Evolutionary conservation across 1,140 invertebrate genomes (phyloP).

Genomic region (Psix sp.): DNA sequence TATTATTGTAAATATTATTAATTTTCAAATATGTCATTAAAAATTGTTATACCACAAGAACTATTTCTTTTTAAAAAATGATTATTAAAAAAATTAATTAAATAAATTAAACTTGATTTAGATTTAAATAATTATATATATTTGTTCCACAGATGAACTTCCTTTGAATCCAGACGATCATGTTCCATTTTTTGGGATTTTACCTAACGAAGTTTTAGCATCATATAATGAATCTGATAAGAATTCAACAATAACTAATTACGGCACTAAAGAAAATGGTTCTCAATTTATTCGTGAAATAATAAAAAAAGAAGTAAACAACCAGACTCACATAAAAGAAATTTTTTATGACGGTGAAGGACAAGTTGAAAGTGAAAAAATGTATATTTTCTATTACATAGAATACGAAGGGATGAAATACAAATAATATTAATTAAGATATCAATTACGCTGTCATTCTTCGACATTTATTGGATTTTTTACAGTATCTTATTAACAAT

Average conservation of each 20-base stretch:
- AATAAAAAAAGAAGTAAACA: conserved; percentile 19
- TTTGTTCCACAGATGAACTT: conserved; percentile 10
- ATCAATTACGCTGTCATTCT: too few species aligned
- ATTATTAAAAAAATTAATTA: not conserved
- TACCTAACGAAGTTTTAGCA: conserved; percentile 30
- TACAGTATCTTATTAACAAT: conserved; percentile 10
- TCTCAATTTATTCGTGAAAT: conserved; percentile 42
- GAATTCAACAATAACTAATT: conserved; percentile 31
- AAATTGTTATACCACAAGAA: too few species aligned
- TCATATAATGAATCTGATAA: conserved; percentile 9
- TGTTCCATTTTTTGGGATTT: conserved; percentile 36
- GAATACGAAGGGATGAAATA: not conserved
- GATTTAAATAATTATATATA: not conserved
- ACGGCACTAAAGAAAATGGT: conserved; percentile 16
- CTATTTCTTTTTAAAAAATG: too few species aligned
- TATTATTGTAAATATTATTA: too few species aligned
- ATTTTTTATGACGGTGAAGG: conserved; percentile 31
- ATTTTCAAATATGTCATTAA: too few species aligned
- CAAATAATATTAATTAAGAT: not conserved
- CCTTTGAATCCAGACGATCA: conserved; percentile 5
- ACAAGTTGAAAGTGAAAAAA: conserved; percentile 14
- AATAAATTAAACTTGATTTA: conserved; percentile 2
- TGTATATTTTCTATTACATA: conserved; percentile 17
- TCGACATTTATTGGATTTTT: not conserved
- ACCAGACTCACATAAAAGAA: conserved; percentile 10